These are phyloP conservation scores for Hypolimnas misippus DNA, from an alignment of 2,888 invertebrate genomes.

Conservation along the genomic window DNA sequence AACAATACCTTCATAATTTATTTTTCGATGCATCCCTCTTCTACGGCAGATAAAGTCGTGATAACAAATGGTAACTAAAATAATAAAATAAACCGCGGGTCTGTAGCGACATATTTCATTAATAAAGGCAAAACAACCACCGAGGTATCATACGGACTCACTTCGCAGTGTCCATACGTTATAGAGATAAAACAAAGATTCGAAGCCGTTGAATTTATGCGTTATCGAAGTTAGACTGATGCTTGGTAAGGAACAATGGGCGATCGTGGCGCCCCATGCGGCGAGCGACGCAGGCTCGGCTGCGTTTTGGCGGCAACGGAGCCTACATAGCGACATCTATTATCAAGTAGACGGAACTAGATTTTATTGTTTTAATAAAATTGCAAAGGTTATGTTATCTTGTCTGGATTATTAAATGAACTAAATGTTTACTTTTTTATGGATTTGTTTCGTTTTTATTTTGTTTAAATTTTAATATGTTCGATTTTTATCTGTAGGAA, in stretches of 20 bases:
- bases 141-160: constrained; percentile 79
- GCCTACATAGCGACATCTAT: constrained; percentile 73
- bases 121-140: constrained; percentile 81
- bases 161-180: constrained; percentile 84
- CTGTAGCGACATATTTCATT: constrained; percentile 83
- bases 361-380: constrained; percentile 44
- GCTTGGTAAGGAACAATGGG: constrained; percentile 74
- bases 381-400: constrained; percentile 14
- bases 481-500: neutral
- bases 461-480: neutral
- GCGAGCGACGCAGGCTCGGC: constrained; percentile 57
- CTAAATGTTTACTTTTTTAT: neutral
- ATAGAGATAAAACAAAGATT: constrained; percentile 83
- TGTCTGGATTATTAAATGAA: neutral
- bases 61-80: constrained; percentile 84
- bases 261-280: constrained; percentile 82
- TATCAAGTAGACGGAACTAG: constrained; percentile 65
- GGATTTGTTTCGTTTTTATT: neutral
- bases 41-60: constrained; percentile 82
- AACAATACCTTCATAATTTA: constrained; percentile 83
- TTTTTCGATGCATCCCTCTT: constrained; percentile 77
- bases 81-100: constrained; percentile 78
- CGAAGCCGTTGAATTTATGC: constrained; percentile 79
- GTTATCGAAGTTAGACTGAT: constrained; percentile 78
- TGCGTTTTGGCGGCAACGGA: constrained; percentile 36